Base-by-base conservation (phyloP, 2,888 invertebrate species). In the Ptilodon capucinus region DNA sequence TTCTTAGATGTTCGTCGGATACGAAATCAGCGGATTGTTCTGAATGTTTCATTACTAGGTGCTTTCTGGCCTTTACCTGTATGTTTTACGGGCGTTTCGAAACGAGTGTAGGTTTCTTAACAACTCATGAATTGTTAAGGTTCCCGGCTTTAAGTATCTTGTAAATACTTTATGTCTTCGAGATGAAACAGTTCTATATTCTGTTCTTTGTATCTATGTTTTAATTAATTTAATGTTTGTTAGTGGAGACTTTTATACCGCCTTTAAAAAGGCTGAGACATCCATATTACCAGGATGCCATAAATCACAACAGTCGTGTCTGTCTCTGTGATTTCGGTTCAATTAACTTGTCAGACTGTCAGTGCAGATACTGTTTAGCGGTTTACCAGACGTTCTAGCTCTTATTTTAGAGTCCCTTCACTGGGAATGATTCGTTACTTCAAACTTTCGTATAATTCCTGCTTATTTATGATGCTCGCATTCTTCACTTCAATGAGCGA, bases 11-110 rank as follows among this genome's bases (percentile, higher is more conserved):
- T 56, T 61, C 64, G 57, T 59, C 54, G 51, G 47, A 8, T 39
- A 56, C 56, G 59, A 71, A 69, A 71, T 74, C 63, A 72, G 64
- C 71, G 73, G 73, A 79, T 74, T 75, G 74, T 69, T 71, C 74
- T 82, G n/a, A 34, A 34, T 34, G 34, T 34, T 34, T 34, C 34
- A 34, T 34, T 71, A 82, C 79, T 69, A 72, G 23, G 6, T 6
- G 23, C 23, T 23, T 23, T 6, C 23, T 28, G 28, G 1, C 28
- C n/a, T n/a, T 28, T n/a, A n/a, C n/a, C n/a, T n/a, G n/a, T n/a
- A n/a, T n/a, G n/a, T n/a, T n/a, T n/a, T n/a, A n/a, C n/a, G n/a
- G n/a, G n/a, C n/a, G n/a, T n/a, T n/a, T n/a, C n/a, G n/a, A n/a
- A n/a, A n/a, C n/a, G n/a, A n/a, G n/a, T n/a, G n/a, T n/a, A n/a